Conservation (phyloP, 2,113 vertebrate species). For the Lynx canadensis region DNA sequence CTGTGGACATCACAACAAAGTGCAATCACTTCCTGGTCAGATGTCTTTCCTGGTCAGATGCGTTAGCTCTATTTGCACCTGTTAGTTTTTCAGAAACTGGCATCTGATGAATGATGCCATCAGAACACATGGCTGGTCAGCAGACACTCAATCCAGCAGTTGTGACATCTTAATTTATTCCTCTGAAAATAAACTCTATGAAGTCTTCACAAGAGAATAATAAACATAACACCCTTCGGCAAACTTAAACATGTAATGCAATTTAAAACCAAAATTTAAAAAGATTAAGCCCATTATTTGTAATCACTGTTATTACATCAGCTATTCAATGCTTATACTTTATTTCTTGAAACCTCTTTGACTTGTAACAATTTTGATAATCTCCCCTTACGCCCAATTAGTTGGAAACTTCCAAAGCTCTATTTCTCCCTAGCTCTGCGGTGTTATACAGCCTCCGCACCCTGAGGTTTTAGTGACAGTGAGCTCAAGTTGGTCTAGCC, state of each 20-base stretch:
- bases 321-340: neutral
- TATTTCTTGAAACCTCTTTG: slow-evolving; percentile 12
- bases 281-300: neutral
- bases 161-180: neutral
- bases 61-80: neutral
- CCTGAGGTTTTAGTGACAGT: neutral
- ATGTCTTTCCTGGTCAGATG: neutral
- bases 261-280: neutral
- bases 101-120: neutral
- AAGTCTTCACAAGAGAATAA: neutral
- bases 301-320: neutral
- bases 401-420: neutral
- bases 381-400: neutral
- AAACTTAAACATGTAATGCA: neutral
- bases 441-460: neutral
- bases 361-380: neutral
- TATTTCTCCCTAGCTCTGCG: neutral
- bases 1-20: neutral
- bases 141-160: neutral
- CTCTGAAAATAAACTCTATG: neutral
- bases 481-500: neutral
- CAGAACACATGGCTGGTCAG: neutral
- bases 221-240: neutral
- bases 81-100: neutral
- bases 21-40: neutral